A percentile compares a stretch with the other conserved stretches of the same genome.
These are phyloP conservation scores for Leuciscus waleckii DNA, from an alignment of 2,797 vertebrate species.

Conservation along the genomic window DNA sequence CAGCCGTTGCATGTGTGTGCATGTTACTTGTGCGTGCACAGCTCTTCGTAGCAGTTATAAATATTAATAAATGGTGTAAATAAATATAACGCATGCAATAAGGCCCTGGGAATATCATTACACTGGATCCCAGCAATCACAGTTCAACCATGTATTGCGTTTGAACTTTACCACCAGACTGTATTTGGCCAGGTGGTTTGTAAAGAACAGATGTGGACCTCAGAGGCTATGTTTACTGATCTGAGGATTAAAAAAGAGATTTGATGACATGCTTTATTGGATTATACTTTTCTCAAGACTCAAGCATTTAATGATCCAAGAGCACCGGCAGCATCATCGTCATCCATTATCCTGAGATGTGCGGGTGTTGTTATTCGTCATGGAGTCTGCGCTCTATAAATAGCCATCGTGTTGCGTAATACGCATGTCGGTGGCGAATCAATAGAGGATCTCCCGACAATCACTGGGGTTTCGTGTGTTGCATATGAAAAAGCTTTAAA, in stretches of 20 bases:
- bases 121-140: background rate
- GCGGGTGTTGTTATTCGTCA: constrained; percentile 50
- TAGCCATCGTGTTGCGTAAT: constrained; percentile 55
- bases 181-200: background rate
- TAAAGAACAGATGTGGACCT: constrained; percentile 34
- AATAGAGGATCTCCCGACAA: constrained; percentile 47
- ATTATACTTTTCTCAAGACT: constrained; percentile 38
- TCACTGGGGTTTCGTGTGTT: constrained; percentile 15
- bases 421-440: constrained; percentile 46
- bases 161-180: background rate
- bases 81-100: background rate
- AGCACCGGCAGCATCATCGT: constrained; percentile 20
- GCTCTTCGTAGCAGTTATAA: background rate
- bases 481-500: constrained; percentile 31
- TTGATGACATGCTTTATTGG: constrained; percentile 38
- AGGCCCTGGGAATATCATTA: background rate
- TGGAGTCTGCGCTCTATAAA: constrained; percentile 51
- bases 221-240: constrained; percentile 19
- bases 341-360: constrained; percentile 36
- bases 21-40: no score
- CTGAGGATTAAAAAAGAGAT: constrained; percentile 20
- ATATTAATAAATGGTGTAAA: background rate
- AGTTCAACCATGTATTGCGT: background rate
- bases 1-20: no score
- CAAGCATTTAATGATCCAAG: constrained; percentile 32